Conservation (phyloP, 2,797 vertebrate species). For the Sarcoramphus papa region DNA sequence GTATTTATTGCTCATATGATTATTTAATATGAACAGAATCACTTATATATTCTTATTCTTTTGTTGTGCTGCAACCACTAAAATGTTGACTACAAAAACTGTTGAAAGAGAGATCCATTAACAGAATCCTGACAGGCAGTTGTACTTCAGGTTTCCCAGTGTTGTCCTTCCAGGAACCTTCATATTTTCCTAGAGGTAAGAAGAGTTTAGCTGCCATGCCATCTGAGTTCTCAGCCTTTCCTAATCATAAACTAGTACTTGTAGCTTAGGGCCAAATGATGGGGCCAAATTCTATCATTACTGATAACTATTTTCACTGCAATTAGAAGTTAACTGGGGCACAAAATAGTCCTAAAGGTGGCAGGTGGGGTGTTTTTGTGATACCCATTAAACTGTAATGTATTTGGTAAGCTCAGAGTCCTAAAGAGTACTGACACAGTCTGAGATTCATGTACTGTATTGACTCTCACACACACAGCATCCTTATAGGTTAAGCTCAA, state of each 20-base stretch:
- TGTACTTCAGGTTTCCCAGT: background rate
- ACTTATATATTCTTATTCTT: background rate
- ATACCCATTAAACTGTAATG: background rate
- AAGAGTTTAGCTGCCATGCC: background rate
- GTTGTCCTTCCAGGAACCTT: background rate
- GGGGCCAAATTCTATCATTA: background rate
- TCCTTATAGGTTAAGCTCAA: background rate
- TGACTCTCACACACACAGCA: background rate
- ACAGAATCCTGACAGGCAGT: background rate
- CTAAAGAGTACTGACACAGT: background rate
- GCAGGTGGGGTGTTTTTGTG: background rate
- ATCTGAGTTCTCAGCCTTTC: background rate
- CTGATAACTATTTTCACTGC: background rate
- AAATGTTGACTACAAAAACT: background rate
- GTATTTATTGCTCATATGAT: background rate
- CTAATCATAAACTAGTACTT: background rate
- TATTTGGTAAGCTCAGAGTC: background rate
- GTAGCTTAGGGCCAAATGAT: background rate
- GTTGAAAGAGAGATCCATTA: background rate
- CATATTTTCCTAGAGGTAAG: background rate
- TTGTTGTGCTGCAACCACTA: background rate
- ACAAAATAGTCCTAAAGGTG: background rate
- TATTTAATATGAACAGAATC: background rate
- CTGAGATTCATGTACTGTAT: background rate
- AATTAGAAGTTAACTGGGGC: background rate